Evolutionary conservation across 2,888 invertebrate genomes (phyloP).

Genomic region (Eristalis intricaria): DNA sequence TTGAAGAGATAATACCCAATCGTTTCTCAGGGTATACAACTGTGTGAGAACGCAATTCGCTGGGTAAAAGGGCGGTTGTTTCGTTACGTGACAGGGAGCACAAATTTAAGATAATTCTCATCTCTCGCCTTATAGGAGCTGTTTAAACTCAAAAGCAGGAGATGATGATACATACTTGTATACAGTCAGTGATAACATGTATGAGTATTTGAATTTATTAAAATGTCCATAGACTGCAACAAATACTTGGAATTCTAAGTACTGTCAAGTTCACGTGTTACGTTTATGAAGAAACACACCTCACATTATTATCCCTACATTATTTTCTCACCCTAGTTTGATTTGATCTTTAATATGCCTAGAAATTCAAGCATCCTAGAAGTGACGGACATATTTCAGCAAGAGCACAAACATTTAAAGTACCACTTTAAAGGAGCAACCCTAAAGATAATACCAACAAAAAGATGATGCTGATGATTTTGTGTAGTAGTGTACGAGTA

Average conservation of each 20-base stretch:
- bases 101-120: not conserved
- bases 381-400: not conserved
- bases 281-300: not conserved
- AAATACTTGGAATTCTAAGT: not conserved
- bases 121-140: not conserved
- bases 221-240: not conserved
- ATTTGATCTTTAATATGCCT: too few relatives aligned
- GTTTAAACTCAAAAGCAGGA: not conserved
- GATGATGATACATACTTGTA: not conserved
- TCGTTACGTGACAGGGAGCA: not conserved
- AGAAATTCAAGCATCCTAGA: too few relatives aligned
- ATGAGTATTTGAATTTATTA: not conserved
- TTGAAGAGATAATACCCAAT: conserved; percentile 36
- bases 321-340: too few relatives aligned
- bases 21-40: conserved; percentile 9
- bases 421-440: not conserved
- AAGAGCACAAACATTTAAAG: not conserved
- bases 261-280: too few relatives aligned
- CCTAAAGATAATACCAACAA: not conserved
- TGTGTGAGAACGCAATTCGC: conserved; percentile 21
- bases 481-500: not conserved
- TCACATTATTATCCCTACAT: too few relatives aligned
- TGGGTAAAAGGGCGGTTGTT: not conserved
- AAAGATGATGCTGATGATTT: conserved; percentile 6
- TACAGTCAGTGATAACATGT: not conserved